Conservation (phyloP, 1,140 invertebrate genomes). For the Drosophila saltans region DNA sequence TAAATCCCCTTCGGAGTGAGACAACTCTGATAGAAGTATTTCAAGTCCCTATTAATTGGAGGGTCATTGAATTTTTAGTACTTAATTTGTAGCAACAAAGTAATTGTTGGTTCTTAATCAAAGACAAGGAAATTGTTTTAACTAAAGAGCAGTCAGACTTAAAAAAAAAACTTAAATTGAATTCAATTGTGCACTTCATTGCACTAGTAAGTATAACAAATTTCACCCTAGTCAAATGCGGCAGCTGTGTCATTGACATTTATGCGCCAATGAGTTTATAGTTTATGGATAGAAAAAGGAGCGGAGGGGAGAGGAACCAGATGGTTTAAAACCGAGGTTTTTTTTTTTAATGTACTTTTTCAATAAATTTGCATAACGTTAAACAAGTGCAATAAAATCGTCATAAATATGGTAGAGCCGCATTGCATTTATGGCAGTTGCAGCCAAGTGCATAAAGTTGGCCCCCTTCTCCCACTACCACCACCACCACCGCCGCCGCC, state of each 20-base stretch:
- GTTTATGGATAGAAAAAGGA: constrained; percentile 4
- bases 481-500: too few relatives aligned
- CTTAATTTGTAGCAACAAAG: too few relatives aligned
- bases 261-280: constrained; percentile 44
- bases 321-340: constrained; percentile 3
- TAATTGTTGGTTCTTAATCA: too few relatives aligned
- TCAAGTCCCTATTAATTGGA: too few relatives aligned
- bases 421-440: constrained; percentile 78
- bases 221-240: constrained; percentile 24
- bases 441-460: constrained; percentile 69
- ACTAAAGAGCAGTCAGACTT: background rate
- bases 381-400: constrained; percentile 74
- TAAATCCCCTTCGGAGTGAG: too few relatives aligned
- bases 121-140: background rate
- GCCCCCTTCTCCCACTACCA: background rate
- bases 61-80: too few relatives aligned
- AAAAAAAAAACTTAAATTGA: background rate
- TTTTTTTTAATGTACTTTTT: constrained; percentile 13
- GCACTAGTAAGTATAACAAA: constrained; percentile 7
- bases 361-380: constrained; percentile 64
- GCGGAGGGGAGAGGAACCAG: background rate
- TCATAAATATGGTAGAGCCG: constrained; percentile 75
- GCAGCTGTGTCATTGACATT: constrained; percentile 54
- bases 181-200: background rate
- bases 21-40: too few relatives aligned